Evolutionary conservation across 2,113 vertebrate species (phyloP), one percentile per base, ranked within the genome.

Genomic region (Seriola quinqueradiata): DNA sequence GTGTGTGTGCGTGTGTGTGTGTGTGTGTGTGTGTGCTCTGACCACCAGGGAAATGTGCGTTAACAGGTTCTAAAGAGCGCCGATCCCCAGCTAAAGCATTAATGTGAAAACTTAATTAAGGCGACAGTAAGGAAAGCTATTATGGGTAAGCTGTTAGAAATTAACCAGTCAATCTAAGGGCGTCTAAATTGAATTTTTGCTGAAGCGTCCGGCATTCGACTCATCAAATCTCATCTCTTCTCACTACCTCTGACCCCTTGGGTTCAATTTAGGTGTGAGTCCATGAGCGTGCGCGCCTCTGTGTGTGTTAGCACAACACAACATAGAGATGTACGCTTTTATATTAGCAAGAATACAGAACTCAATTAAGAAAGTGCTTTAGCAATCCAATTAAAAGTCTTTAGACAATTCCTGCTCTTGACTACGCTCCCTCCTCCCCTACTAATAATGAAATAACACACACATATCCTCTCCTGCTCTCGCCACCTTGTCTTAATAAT

Each of bases 331-430:
- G 85, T 84, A 81, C 87, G 70, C 84, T 91, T 84, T 91, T 93
- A 91, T 92, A 94, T 94, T 90, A 91, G 87, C 88, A 67, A 68
- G 86, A 93, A 93, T 88, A 87, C 90, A 86, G 85, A 93, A 94
- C 90, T 91, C 92, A 93, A 94, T 94, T 93, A 93, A 90, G 90
- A 88, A 92, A 89, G 87, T 76, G 83, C 93, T 93, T 93, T 89
- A 91, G 90, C 89, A 82, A 93, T 94, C 91, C 91, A 94, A 94
- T 94, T 94, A 93, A 92, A 93, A 94, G 90, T 94, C 93, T 93
- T 92, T 91, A 89, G 93, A 94, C 91, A 91, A 94, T 93, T 92
- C 82, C 58, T 83, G 79, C 77, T 87, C 87, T 84, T 76, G 72
- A 78, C 75, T 75, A 69, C 21, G 12, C 82, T 80, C 77, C 82